Percentiles rank a stretch among this genome's conserved stretches.
These are phyloP conservation scores for Rhodinocichla rosea DNA, from an alignment of 2,113 vertebrate genomes.

Conservation along the genomic window DNA sequence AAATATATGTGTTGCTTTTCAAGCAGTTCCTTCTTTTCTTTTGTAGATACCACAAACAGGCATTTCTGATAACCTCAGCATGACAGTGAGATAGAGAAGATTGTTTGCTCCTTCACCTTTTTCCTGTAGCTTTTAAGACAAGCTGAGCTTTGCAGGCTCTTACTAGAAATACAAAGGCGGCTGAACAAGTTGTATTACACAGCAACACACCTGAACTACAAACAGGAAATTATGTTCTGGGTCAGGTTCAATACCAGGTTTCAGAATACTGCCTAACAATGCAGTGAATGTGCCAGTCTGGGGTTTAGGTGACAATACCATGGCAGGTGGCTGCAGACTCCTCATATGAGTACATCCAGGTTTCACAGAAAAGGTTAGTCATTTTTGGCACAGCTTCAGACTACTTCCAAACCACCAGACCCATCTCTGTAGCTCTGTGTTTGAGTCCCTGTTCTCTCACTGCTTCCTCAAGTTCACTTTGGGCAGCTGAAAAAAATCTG, in stretches of 20 bases:
- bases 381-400: neutral
- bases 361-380: neutral
- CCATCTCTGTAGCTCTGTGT: neutral
- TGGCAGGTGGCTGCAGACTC: neutral
- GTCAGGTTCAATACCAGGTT: neutral
- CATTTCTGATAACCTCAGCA: neutral
- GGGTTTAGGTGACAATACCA: neutral
- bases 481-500: conserved; percentile 1
- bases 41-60: neutral
- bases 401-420: neutral
- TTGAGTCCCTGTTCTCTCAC: neutral
- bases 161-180: neutral
- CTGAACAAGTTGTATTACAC: neutral
- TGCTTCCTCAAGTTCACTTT: neutral
- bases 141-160: neutral
- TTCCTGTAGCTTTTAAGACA: neutral
- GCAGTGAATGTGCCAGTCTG: neutral
- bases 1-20: neutral
- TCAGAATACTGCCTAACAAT: neutral
- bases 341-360: neutral
- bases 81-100: neutral
- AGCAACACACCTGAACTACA: neutral
- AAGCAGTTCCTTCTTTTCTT: neutral
- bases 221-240: neutral
- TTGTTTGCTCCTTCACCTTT: neutral